Evolutionary conservation across 2,888 invertebrate species (phyloP), one percentile per base, ranked within the genome.

Genomic region (Strigamia transsilvanica): DNA sequence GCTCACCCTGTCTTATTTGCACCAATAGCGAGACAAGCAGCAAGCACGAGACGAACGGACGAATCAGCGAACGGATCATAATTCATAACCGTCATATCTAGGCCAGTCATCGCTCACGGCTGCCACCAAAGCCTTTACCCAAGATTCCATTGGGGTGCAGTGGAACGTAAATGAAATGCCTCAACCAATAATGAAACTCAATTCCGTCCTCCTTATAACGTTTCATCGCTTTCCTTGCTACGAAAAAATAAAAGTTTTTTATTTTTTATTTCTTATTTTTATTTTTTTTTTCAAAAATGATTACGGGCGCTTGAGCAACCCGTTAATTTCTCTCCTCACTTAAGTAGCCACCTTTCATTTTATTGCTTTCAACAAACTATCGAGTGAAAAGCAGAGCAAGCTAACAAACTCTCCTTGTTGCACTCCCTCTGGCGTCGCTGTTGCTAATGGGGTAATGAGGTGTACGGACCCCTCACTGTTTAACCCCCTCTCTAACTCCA

Each of bases 361-460:
- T 46, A 46, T 46, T 46, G 46, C 46, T 46, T 46, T 46, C 46
- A 73, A 73, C 73, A 73, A 32, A 32, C 32, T 73, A 73, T 73
- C 73, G 32, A 73, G 23, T 73, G 73, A 73, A 73, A 73, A 73
- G 23, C 23, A 73, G 23, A 73, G 73, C 73, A 32, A 12, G 23
- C 73, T 27, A 27, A 73, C 23, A 32, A 32, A 32, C 73, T 27
- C 38, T 18, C 79, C 79, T 79, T 79, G 18, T 79, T 79, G 18
- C 79, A 27, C 79, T 27, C 38, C 38, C 79, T 79, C 18, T 79
- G 18, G 79, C 79, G 27, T 3, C 73, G 23, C 23, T 73, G 73
- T 73, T 79, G 79, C 38, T 80, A 80, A 42, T 80, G 80, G 46
- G 80, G 46, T 80, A 80, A 80, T 80, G 80, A 80, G 80, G 42